Evolutionary conservation across 2,888 invertebrate genomes (phyloP).

Genomic region (Metellina segmentata): DNA sequence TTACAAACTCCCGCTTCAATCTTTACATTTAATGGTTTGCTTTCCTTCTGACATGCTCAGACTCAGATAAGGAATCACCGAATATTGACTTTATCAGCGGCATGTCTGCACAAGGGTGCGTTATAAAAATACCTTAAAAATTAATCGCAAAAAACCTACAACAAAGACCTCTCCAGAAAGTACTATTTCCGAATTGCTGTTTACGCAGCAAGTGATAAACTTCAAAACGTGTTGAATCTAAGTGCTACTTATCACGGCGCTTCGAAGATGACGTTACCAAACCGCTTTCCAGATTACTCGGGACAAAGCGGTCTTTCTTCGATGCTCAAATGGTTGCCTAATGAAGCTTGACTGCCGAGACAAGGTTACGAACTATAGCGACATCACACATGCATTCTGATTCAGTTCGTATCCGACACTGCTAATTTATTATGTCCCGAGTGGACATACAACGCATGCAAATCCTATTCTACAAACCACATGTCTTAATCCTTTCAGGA

Average conservation of each 20-base stretch:
- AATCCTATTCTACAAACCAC: no score
- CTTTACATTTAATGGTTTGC: neutral
- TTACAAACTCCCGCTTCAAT: neutral
- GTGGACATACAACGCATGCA: no score
- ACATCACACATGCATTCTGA: no score
- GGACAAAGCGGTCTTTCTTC: neutral
- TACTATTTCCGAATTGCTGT: slow-evolving; percentile 39
- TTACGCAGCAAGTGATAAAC: slow-evolving; percentile 59
- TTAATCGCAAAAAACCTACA: slow-evolving; percentile 1
- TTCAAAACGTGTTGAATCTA: slow-evolving; percentile 31
- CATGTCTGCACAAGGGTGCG: neutral
- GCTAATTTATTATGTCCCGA: no score
- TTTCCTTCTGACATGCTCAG: neutral
- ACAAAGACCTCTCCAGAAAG: slow-evolving; percentile 50
- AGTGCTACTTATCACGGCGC: slow-evolving; percentile 59
- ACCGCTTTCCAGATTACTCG: slow-evolving; percentile 7
- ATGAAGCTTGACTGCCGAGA: neutral
- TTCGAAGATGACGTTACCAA: slow-evolving; percentile 27
- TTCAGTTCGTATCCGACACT: no score
- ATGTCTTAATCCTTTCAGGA: no score
- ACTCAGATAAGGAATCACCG: neutral
- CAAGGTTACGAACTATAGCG: neutral
- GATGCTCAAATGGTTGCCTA: neutral
- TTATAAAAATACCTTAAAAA: neutral
- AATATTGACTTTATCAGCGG: slow-evolving; percentile 33